Evolutionary conservation across 1,140 invertebrate genomes (phyloP), one percentile per base, ranked within the genome.

Genomic region (Drosophila bocki): DNA sequence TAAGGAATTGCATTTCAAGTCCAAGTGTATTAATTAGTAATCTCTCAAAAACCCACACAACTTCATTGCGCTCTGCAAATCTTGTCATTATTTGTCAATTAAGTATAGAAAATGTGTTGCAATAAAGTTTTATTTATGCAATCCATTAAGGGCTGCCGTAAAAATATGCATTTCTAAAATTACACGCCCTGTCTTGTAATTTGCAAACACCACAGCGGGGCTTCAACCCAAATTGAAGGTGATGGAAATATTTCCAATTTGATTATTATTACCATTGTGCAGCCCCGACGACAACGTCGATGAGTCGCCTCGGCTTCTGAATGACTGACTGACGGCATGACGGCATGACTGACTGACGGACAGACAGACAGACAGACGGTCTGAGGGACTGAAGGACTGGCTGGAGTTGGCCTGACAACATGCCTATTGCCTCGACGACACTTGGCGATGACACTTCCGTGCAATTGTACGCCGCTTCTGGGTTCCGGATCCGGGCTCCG

Each of bases 371-470:
- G 59, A 32, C n/a, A 19, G 61, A 42, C 26, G n/a, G 41, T 13
- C 42, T 39, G 44, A 60, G n/a, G 13, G 60, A 33, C 45, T 60
- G 44, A 19, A 45, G 48, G 71, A 47, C 75, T 48, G 51, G 22
- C 51, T 47, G 53, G 19, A 17, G 75, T 71, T 58, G 67, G 57
- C 45, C 48, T 64, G 82, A 58, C 63, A 76, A 79, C 75, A 86
- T 63, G 77, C 59, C 83, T 88, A 87, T 87, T 83, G 84, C 84
- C 77, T 87, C 79, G 77, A 88, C 84, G 84, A 80, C 83, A 87
- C 84, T 87, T 88, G 68, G 60, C 84, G 71, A 83, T 82, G 84
- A 87, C 84, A 87, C 84, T 88, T 87, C 84, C 84, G 80, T 87
- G 84, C 84, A 87, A 87, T 88, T 87, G 83, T 87, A 70, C 58